A percentile compares a stretch with the other conserved stretches of the same genome.
These are phyloP conservation scores for Nettapus auritus DNA, from an alignment of 2,113 vertebrate species.

Conservation along the genomic window DNA sequence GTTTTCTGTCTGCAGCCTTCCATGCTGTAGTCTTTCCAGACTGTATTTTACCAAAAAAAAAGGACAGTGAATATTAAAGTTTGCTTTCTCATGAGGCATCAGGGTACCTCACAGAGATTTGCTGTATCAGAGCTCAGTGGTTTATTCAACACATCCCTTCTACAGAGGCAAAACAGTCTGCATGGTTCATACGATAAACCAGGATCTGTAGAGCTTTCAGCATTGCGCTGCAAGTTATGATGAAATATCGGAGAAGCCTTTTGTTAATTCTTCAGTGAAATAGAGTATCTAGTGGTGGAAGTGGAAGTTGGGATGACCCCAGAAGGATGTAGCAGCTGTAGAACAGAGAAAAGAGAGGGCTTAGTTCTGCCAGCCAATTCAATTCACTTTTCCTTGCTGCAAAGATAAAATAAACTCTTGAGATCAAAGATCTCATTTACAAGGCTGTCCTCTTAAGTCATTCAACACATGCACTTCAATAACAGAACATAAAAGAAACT, in stretches of 20 bases:
- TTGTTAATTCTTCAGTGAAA: not conserved
- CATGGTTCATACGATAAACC: not conserved
- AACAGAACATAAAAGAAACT: slow-evolving; percentile 52
- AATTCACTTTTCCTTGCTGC: slow-evolving; percentile 59
- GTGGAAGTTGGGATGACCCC: not conserved
- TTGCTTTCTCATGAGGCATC: not conserved
- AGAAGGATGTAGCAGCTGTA: slow-evolving; percentile 50
- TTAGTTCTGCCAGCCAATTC: slow-evolving; percentile 60
- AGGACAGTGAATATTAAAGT: not conserved
- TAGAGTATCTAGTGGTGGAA: not conserved
- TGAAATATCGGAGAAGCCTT: slow-evolving; percentile 1
- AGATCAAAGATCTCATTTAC: slow-evolving; percentile 71
- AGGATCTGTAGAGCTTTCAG: slow-evolving; percentile 34
- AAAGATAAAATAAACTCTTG: slow-evolving; percentile 67
- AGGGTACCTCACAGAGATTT: not conserved
- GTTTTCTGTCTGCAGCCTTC: not conserved
- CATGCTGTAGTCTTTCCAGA: not conserved
- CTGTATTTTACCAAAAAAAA: not conserved
- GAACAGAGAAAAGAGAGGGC: slow-evolving; percentile 41
- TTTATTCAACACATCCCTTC: not conserved
- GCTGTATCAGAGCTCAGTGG: not conserved
- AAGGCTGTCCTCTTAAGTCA: slow-evolving; percentile 50
- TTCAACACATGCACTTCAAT: slow-evolving; percentile 47
- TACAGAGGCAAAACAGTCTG: not conserved
- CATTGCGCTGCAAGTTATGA: not conserved